phyloP scores from a whole-genome alignment of 2,888 invertebrate species.

The Acanthopleura granulata region DNA sequence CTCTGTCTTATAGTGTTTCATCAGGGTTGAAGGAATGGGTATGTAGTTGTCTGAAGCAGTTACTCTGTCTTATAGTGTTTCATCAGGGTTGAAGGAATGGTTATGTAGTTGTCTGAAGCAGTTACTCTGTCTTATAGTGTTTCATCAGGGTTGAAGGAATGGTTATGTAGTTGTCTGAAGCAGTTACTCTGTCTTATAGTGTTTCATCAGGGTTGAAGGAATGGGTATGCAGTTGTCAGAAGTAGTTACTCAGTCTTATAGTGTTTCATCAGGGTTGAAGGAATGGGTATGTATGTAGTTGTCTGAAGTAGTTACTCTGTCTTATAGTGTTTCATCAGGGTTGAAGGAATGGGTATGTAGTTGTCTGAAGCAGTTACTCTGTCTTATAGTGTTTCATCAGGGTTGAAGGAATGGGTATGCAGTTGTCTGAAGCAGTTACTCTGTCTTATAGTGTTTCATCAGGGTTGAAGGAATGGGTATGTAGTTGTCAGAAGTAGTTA shows the following conservation, averaged over 20 bases:
- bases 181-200: no score
- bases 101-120: no score
- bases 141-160: no score
- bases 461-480: no score
- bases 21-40: slow-evolving; percentile 81
- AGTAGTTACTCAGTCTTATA: slow-evolving; percentile 81
- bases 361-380: slow-evolving; percentile 78
- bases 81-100: no score
- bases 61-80: slow-evolving; percentile 31
- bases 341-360: slow-evolving; percentile 85
- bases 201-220: slow-evolving; percentile 72
- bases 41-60: slow-evolving; percentile 84
- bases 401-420: no score
- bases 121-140: no score
- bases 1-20: slow-evolving; percentile 14
- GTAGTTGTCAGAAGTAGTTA: no score
- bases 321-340: slow-evolving; percentile 42
- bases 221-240: slow-evolving; percentile 88
- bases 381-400: slow-evolving; percentile 69
- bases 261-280: slow-evolving; percentile 84
- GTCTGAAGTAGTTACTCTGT: no score
- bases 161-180: no score
- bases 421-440: slow-evolving; percentile 77
- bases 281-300: no score
- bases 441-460: slow-evolving; percentile 74